phyloP scores from a whole-genome alignment of 2,113 vertebrate species.

The Lasiurus borealis region DNA sequence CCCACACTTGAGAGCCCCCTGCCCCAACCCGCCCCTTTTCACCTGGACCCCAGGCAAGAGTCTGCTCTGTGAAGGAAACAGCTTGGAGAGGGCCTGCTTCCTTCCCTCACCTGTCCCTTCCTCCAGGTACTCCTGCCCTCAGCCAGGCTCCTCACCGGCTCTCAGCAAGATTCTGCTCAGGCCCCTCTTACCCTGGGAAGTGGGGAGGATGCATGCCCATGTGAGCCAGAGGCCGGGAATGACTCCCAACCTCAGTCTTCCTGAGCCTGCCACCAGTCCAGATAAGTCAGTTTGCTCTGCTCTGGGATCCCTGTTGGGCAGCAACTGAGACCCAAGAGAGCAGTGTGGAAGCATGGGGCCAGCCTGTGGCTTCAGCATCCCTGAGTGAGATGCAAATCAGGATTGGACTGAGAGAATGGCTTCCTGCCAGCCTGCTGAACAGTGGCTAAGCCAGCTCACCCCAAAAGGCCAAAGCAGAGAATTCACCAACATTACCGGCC shows the following conservation, averaged over 20 bases:
- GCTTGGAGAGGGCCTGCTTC: fast-evolving
- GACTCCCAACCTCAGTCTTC: neutral
- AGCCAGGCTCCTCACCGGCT: neutral
- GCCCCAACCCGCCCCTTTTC: too few species aligned
- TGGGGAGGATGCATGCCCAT: neutral
- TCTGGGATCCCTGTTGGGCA: neutral
- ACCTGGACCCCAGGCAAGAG: neutral
- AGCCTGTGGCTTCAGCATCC: neutral
- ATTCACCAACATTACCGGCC: neutral
- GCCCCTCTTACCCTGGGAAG: too few species aligned
- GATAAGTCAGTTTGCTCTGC: neutral
- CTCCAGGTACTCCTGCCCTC: neutral
- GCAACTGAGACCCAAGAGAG: neutral
- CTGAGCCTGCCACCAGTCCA: neutral
- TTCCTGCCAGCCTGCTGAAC: neutral
- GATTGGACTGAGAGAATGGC: neutral
- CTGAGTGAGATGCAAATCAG: too few species aligned
- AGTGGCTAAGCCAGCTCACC: neutral
- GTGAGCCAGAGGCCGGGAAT: neutral
- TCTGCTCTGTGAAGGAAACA: neutral
- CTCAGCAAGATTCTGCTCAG: neutral
- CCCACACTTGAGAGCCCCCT: neutral
- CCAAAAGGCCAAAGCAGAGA: neutral
- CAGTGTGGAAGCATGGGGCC: neutral
- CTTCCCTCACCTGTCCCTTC: neutral